A percentile compares a stretch with the other conserved stretches of the same genome.
Evolutionary conservation across 2,797 vertebrate species (phyloP).

Genomic region (Lindbergichthys nudifrons): DNA sequence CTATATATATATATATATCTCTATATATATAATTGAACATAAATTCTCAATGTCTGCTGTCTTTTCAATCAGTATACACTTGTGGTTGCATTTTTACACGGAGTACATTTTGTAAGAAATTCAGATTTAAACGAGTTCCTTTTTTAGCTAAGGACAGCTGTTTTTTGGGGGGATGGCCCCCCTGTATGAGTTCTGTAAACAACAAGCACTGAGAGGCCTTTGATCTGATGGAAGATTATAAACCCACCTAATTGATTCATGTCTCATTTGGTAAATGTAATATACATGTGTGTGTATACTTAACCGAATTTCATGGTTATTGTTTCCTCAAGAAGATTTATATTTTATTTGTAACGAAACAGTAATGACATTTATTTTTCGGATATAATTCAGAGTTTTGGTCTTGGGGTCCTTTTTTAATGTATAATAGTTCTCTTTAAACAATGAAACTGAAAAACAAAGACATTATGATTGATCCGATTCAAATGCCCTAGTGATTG

Average conservation of each 20-base stretch:
- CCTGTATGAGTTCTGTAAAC: constrained; percentile 16
- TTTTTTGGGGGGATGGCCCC: not conserved
- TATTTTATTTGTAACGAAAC: constrained; percentile 51
- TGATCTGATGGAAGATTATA: constrained; percentile 53
- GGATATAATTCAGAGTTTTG: constrained; percentile 56
- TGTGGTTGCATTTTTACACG: constrained; percentile 25
- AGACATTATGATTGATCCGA: constrained; percentile 47
- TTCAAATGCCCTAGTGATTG: constrained; percentile 60
- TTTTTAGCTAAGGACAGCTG: constrained; percentile 19
- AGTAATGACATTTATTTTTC: constrained; percentile 38
- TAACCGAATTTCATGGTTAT: constrained; percentile 41
- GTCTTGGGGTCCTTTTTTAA: constrained; percentile 44
- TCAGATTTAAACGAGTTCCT: constrained; percentile 12
- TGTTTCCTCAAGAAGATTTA: constrained; percentile 27
- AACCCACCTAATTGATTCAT: constrained; percentile 49
- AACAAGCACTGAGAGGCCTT: constrained; percentile 46
- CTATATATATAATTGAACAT: constrained; percentile 48
- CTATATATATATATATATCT: not conserved
- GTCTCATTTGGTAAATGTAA: constrained; percentile 50
- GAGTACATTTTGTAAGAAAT: constrained; percentile 26
- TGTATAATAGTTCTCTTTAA: constrained; percentile 42
- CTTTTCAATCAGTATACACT: constrained; percentile 13
- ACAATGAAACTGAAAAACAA: constrained; percentile 56
- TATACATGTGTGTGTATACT: constrained; percentile 44
- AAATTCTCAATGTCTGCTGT: constrained; percentile 28